Base-by-base conservation (phyloP, 2,113 vertebrate genomes). In the Pelecanus crispus region DNA sequence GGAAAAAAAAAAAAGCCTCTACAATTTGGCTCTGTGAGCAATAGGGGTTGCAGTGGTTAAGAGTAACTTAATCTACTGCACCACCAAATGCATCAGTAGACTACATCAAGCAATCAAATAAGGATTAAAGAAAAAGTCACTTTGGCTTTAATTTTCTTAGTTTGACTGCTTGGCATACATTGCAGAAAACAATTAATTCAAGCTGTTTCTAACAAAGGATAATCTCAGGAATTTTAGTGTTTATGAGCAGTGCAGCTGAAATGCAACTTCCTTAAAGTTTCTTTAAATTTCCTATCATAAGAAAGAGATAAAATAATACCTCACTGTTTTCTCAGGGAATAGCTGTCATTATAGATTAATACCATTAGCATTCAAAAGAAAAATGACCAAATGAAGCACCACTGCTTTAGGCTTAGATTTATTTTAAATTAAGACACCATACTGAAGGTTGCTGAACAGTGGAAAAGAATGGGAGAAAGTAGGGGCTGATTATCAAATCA, bases 61-160 rank as follows among this genome's bases (percentile, higher is more conserved):
- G 53, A 95, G 84, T 95, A 93, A 97, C 82, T 92, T 95, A 84
- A 96, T 96, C 45, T 85, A 83, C 85, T 89, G 61, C 15, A 44
- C 94, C 68, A 95, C 59, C 66, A 91, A 82, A 93, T 75, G 84
- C 86, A 94, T 61, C 77, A 89, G 65, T 93, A 89, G 75, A 88
- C 67, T 97, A 52, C 93, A 88, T 95, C 97, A 96, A 88, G 81
- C 88, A 95, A 97, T 92, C 97, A 92, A 88, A 97, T 95, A 95
- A 40, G 96, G 87, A 97, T 97, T 97, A 97, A 72, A 67, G 88
- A 72, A 96, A 91, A 94, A 94, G 86, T 85, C 95, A 75, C 66
- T 90, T 32, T 77, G 47, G 61, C 94, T 96, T 97, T 94, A 96
- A 94, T 92, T 83, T 83, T 95, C 62, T 81, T 90, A 87, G 81